A percentile compares a stretch with the other conserved stretches of the same genome.
These are phyloP conservation scores for Cryptocephalus primarius DNA, from an alignment of 2,888 invertebrate species.

Conservation along the genomic window DNA sequence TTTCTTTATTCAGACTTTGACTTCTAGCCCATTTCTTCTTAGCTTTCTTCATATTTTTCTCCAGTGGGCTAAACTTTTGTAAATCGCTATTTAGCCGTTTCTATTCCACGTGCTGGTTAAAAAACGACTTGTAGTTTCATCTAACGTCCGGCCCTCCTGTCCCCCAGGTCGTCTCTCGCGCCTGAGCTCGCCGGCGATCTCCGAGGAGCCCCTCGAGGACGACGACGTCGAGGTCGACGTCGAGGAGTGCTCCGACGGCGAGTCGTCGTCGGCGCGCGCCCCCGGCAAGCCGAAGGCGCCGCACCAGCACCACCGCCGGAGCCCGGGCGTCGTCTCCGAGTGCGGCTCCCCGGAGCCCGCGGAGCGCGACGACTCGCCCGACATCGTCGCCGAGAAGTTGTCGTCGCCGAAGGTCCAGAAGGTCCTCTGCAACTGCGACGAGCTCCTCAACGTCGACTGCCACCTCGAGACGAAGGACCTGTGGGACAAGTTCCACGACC, in stretches of 20 bases:
- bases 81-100: too few relatives aligned
- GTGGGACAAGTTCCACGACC: conserved; percentile 70
- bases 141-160: background rate
- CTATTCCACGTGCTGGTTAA: too few relatives aligned
- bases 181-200: conserved; percentile 35
- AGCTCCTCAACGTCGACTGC: conserved; percentile 54
- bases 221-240: conserved; percentile 47
- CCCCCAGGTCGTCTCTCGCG: conserved; percentile 22
- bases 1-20: too few relatives aligned
- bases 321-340: conserved; percentile 31
- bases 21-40: too few relatives aligned
- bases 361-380: conserved; percentile 33
- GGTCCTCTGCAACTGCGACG: conserved; percentile 52
- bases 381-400: conserved; percentile 27
- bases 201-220: conserved; percentile 38
- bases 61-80: too few relatives aligned
- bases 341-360: conserved; percentile 31
- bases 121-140: too few relatives aligned
- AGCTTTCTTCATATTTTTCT: too few relatives aligned
- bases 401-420: conserved; percentile 31
- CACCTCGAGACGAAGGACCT: conserved; percentile 71
- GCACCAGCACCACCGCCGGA: conserved; percentile 15
- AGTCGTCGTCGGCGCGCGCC: conserved; percentile 25
- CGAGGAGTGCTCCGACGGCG: conserved; percentile 48
- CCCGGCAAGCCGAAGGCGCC: conserved; percentile 20